Evolutionary conservation across 2,888 invertebrate species (phyloP), one percentile per base, ranked within the genome.

Genomic region (Aphidius colemani): DNA sequence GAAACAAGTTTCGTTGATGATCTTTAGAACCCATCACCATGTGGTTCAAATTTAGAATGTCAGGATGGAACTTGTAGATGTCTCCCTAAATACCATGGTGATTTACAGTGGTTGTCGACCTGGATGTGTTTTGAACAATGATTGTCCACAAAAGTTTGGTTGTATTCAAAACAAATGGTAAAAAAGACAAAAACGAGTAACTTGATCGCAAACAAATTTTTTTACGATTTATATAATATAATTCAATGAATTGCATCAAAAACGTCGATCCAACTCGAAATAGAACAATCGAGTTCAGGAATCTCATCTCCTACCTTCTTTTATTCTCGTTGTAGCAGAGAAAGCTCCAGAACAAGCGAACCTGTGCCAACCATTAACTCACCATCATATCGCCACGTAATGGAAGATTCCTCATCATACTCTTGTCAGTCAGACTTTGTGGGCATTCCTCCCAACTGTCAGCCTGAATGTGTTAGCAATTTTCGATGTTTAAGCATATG

Each of bases 11-110:
- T 93, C 78, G 93, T 93, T 6, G 86, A 86, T 63, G 80, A 82
- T 82, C 90, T 90, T 0, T 92, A 92, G 74, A 79, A 85, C 61
- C 91, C 90, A 45, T 88, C 88, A 58, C 91, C 91, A 1, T 93
- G 92, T 78, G 92, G 92, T 59, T 85, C 91, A 43, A 92, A 93
- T 74, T 90, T 92, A 63, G 83, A 89, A 72, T 93, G 93, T 78
- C 88, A 90, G 67, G 87, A 90, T 59, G 90, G 92, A 7, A 88
- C 88, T 7, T 94, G 94, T 77, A 89, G 91, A 30, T 94, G 94
- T 76, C 83, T 89, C 75, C 86, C 89, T 7, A 86, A 87, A 68
- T 92, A 89, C 73, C 83, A 89, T 41, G 93, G 93, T 13, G 87
- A 88, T 73, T 13, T 83, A 83, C 62, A 90, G 90, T 65, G 88